phyloP scores from a whole-genome alignment of 2,797 vertebrate species.

The Setipinna tenuifilis region DNA sequence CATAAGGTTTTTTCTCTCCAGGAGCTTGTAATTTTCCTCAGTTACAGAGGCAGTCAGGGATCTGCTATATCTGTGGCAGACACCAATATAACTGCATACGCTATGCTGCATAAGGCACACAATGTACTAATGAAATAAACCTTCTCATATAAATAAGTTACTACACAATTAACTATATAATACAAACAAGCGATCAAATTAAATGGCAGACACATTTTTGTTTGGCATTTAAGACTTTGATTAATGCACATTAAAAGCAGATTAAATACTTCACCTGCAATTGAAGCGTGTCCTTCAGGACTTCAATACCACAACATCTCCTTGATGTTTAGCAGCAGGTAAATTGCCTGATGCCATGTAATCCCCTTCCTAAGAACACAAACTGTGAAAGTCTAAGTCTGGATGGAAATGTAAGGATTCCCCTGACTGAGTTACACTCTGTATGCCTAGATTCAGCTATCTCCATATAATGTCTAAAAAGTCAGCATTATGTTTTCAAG shows the following conservation, averaged over 20 bases:
- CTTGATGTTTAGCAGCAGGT: conserved; percentile 21
- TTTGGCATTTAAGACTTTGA: not conserved
- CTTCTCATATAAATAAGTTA: not conserved
- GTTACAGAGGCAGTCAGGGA: not conserved
- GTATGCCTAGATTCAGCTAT: not conserved
- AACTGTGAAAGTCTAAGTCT: not conserved
- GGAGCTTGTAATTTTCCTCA: not conserved
- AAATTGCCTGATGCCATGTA: not conserved
- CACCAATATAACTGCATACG: not conserved
- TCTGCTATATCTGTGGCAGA: not conserved
- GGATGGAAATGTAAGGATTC: not conserved
- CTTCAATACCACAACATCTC: not conserved
- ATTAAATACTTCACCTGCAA: not conserved
- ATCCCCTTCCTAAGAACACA: not conserved
- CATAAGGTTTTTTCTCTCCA: not conserved
- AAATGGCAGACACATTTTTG: not conserved
- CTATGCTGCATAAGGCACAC: not conserved
- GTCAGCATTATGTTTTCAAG: not conserved
- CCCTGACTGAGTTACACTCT: not conserved
- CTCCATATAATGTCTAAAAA: not conserved
- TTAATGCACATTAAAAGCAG: not conserved
- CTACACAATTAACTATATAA: not conserved
- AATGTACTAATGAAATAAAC: not conserved
- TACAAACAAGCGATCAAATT: not conserved
- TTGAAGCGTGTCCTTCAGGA: not conserved